Conservation (phyloP, 2,797 vertebrate genomes). For the Monodelphis domestica region DNA sequence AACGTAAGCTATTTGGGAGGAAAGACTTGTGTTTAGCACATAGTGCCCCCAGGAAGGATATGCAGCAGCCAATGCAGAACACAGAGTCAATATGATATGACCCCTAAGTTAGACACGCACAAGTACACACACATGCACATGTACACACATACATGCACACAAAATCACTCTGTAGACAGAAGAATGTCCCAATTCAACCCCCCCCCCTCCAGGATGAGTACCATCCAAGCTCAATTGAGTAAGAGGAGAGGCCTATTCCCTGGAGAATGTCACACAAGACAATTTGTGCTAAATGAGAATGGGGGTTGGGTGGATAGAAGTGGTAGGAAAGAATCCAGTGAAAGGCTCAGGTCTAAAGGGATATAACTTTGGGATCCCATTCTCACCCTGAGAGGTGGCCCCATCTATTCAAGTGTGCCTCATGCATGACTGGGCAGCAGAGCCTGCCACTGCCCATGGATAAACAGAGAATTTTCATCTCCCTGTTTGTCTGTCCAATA, state of each 20-base stretch:
- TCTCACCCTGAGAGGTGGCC: neutral
- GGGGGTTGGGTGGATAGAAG: neutral
- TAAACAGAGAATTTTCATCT: slow-evolving; percentile 25
- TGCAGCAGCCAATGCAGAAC: neutral
- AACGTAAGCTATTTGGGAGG: neutral
- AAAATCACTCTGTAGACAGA: neutral
- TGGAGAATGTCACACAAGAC: neutral
- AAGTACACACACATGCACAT: neutral
- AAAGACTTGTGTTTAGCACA: neutral
- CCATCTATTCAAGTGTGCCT: neutral
- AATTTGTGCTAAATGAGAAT: neutral
- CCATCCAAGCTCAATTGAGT: neutral
- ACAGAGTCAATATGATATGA: neutral
- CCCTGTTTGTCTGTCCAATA: neutral
- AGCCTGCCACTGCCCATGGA: neutral
- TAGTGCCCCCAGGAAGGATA: neutral
- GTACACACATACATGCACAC: neutral
- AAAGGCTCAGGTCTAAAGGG: neutral
- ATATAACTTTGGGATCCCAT: neutral
- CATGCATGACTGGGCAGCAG: neutral
- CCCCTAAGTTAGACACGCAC: neutral
- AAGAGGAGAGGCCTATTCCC: neutral
- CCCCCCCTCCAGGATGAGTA: neutral
- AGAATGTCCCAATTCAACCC: neutral
- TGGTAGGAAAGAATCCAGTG: neutral